Conservation (phyloP, 1,140 invertebrate species). For the Heliconius nattereri region DNA sequence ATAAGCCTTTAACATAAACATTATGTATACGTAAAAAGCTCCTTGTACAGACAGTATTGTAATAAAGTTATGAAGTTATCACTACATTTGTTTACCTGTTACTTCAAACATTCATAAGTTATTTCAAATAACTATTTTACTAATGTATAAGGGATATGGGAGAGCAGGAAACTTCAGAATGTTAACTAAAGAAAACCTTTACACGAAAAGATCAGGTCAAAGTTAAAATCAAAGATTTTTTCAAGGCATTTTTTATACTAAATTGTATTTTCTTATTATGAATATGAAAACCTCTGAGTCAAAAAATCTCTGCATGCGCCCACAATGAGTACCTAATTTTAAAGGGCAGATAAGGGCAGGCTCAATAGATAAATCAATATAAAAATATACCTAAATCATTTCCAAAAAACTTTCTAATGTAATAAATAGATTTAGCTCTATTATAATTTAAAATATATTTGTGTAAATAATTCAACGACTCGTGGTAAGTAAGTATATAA, state of each 20-base stretch:
- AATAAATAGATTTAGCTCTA: neutral
- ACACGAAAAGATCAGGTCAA: too few species aligned
- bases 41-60: conserved; percentile 6
- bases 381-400: too few species aligned
- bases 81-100: neutral
- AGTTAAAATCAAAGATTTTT: too few species aligned
- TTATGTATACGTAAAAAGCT: neutral
- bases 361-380: too few species aligned
- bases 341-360: too few species aligned
- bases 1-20: conserved; percentile 4
- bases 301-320: too few species aligned
- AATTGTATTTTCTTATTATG: too few species aligned
- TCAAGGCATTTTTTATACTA: too few species aligned
- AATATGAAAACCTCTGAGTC: too few species aligned
- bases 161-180: neutral
- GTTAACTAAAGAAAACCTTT: too few species aligned
- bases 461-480: neutral
- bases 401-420: too few species aligned
- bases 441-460: neutral
- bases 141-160: neutral
- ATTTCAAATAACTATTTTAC: neutral
- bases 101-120: neutral
- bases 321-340: too few species aligned
- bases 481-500: conserved; percentile 16
- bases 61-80: neutral